Percentiles rank a stretch among this genome's conserved stretches.
These are phyloP conservation scores for Siniperca scherzeri DNA, from an alignment of 2,797 vertebrate species.

Conservation along the genomic window DNA sequence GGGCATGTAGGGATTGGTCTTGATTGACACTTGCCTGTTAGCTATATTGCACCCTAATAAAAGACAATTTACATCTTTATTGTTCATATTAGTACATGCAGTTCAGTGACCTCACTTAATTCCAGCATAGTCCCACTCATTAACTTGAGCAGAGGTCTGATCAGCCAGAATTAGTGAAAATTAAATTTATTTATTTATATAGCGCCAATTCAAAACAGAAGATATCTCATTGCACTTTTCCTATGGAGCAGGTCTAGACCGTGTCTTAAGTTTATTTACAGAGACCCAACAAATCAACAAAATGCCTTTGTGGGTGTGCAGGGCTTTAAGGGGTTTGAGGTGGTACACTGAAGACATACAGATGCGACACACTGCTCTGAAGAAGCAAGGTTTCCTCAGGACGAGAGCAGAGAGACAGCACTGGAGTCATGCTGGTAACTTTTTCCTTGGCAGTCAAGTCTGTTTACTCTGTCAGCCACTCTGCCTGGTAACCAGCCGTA, in stretches of 20 bases:
- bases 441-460: background rate
- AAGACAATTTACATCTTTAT: background rate
- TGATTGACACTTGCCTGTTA: background rate
- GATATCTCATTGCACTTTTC: no score
- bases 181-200: no score
- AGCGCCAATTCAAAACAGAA: no score
- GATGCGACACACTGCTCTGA: background rate
- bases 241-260: no score
- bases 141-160: background rate
- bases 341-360: background rate
- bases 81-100: background rate
- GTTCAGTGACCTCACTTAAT: background rate
- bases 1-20: background rate
- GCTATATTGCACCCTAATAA: background rate
- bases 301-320: background rate
- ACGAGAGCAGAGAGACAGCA: background rate
- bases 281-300: no score
- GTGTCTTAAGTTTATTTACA: no score
- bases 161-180: background rate
- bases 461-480: conserved; percentile 8
- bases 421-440: conserved; percentile 23
- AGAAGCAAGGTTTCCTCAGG: background rate
- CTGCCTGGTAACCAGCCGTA: conserved; percentile 6
- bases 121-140: background rate
- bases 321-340: background rate